These are phyloP conservation scores for Colistium nudipinnis DNA, from an alignment of 2,113 vertebrate genomes.

Conservation along the genomic window DNA sequence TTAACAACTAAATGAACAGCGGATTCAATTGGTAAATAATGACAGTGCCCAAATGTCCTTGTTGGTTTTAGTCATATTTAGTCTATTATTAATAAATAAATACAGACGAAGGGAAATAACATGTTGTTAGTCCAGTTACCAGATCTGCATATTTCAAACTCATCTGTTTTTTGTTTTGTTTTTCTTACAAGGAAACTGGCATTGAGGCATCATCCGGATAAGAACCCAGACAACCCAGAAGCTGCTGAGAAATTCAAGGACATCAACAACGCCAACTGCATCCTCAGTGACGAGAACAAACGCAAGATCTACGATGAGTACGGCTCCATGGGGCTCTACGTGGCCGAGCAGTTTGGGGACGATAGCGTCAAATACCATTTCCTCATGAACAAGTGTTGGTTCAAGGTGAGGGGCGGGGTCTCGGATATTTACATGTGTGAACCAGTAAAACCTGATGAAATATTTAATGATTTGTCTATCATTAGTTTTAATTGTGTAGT, in stretches of 20 bases:
- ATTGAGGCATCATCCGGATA: constrained; percentile 91
- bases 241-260: constrained; percentile 86
- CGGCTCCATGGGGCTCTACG: constrained; percentile 91
- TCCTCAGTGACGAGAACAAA: constrained; percentile 87
- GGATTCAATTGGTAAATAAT: too few relatives aligned
- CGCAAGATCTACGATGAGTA: constrained; percentile 88
- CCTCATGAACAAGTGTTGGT: constrained; percentile 91
- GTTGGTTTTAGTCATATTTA: too few relatives aligned
- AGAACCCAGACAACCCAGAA: constrained; percentile 86
- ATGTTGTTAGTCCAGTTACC: too few relatives aligned
- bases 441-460: too few relatives aligned
- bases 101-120: too few relatives aligned
- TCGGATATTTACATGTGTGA: too few relatives aligned
- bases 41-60: too few relatives aligned
- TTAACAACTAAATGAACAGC: too few relatives aligned
- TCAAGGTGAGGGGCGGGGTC: constrained; percentile 83
- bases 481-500: too few relatives aligned
- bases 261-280: constrained; percentile 91
- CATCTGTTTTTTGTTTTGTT: too few relatives aligned
- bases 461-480: too few relatives aligned
- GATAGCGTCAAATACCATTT: constrained; percentile 89
- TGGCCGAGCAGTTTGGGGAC: constrained; percentile 90
- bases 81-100: too few relatives aligned
- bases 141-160: background rate
- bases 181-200: constrained; percentile 85